Evolutionary conservation across 2,888 invertebrate genomes (phyloP).

Genomic region (Eilema griseolum): DNA sequence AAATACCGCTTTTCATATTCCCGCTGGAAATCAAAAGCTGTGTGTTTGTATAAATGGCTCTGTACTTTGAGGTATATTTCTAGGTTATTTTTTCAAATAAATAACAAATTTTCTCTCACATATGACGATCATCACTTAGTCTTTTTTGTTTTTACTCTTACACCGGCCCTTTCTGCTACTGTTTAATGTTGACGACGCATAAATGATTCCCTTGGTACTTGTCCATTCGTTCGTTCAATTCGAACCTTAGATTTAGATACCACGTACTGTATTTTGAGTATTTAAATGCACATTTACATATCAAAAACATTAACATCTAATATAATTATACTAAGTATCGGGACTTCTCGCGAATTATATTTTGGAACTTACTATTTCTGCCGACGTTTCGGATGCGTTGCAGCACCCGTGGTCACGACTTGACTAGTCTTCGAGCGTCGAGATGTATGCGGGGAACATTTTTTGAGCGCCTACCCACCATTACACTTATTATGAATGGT

Average conservation of each 20-base stretch:
- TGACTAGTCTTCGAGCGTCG: too few relatives aligned
- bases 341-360: too few relatives aligned
- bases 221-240: too few relatives aligned
- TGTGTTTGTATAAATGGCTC: conserved; percentile 13
- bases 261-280: neutral
- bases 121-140: neutral
- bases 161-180: neutral
- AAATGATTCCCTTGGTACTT: neutral
- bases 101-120: neutral
- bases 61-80: conserved; percentile 2
- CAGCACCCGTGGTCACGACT: too few relatives aligned
- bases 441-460: too few relatives aligned
- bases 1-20: conserved; percentile 19
- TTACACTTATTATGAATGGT: too few relatives aligned
- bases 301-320: conserved; percentile 1
- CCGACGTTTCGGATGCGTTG: too few relatives aligned
- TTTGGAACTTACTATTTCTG: too few relatives aligned
- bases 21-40: conserved; percentile 22
- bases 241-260: neutral
- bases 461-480: too few relatives aligned
- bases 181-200: neutral
- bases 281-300: neutral
- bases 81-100: neutral
- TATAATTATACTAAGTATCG: too few relatives aligned
- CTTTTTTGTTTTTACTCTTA: neutral